phyloP scores from a whole-genome alignment of 2,113 vertebrate species.

The Dasyprocta punctata region DNA sequence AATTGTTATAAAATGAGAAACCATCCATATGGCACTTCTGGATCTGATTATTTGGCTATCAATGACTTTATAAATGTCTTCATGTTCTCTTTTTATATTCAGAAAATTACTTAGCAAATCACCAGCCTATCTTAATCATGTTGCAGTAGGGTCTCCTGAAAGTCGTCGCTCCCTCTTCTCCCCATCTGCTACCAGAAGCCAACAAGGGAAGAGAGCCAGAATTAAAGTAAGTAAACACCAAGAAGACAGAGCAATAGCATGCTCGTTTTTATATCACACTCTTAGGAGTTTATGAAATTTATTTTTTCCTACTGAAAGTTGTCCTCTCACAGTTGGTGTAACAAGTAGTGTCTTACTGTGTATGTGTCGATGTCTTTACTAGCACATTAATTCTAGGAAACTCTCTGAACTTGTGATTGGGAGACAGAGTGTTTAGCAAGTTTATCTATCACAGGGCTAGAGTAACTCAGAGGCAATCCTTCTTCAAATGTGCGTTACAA shows the following conservation, averaged over 20 bases:
- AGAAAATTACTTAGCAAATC: slow-evolving; percentile 27
- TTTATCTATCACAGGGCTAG: slow-evolving; percentile 56
- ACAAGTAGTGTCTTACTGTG: not conserved
- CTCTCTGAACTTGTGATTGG: not conserved
- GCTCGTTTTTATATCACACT: not conserved
- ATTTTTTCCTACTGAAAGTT: not conserved
- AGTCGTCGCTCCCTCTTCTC: not conserved
- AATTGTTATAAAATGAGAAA: not conserved
- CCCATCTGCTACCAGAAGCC: too few relatives aligned
- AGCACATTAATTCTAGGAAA: not conserved
- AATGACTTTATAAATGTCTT: not conserved
- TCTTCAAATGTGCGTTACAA: slow-evolving; percentile 34
- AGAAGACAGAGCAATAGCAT: not conserved
- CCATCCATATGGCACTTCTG: not conserved
- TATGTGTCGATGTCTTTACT: not conserved
- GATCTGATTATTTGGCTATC: not conserved
- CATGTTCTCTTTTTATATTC: not conserved
- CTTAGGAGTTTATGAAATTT: not conserved
- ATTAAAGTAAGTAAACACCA: not conserved
- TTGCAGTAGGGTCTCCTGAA: not conserved
- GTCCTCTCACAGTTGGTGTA: not conserved
- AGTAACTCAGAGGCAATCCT: slow-evolving; percentile 51
- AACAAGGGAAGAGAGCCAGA: not conserved
- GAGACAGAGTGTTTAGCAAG: slow-evolving; percentile 27
- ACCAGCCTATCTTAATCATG: not conserved